These are phyloP conservation scores for Morus bassanus DNA, from an alignment of 2,797 vertebrate genomes.

Conservation along the genomic window DNA sequence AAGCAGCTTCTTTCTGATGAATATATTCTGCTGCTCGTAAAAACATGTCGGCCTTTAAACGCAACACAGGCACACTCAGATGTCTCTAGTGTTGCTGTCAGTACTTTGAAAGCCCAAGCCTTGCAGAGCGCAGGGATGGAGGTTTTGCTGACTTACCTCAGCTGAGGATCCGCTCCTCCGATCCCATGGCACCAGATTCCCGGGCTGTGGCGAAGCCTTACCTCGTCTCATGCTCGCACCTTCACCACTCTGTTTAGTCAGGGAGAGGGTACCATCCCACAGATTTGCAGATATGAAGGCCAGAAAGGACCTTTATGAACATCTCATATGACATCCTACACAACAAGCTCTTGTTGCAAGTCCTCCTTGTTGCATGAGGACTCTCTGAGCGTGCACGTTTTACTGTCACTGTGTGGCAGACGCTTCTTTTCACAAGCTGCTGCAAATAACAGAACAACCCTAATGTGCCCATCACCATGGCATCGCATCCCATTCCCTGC, in stretches of 20 bases:
- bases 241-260: neutral
- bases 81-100: neutral
- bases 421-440: neutral
- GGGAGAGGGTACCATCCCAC: neutral
- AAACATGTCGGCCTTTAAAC: constrained; percentile 40
- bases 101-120: neutral
- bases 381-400: neutral
- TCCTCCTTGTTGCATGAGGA: neutral
- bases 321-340: accelerated
- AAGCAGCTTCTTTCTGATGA: constrained; percentile 66
- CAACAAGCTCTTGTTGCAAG: neutral
- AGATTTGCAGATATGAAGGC: neutral
- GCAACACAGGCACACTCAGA: constrained; percentile 5
- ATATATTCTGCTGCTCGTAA: constrained; percentile 56
- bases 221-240: neutral
- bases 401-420: neutral
- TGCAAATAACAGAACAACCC: neutral
- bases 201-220: neutral
- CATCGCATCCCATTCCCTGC: neutral
- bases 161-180: neutral
- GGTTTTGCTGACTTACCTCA: neutral
- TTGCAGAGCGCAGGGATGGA: neutral
- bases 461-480: accelerated
- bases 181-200: accelerated
- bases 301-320: neutral